Evolutionary conservation across 2,113 vertebrate genomes (phyloP).

Genomic region (Pristiophorus japonicus): DNA sequence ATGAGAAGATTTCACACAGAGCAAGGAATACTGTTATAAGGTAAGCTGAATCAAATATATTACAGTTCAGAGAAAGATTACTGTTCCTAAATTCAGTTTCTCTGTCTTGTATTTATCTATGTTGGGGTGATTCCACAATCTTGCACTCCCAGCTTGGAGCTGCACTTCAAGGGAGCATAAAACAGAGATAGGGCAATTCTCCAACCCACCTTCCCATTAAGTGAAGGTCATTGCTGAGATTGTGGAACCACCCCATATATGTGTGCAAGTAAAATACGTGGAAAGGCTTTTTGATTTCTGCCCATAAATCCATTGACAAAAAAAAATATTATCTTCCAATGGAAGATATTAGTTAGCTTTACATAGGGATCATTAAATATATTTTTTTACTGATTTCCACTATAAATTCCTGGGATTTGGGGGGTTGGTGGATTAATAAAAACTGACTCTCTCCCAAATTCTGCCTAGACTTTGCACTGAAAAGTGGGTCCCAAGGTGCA

Average conservation of each 20-base stretch:
- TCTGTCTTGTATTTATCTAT: too few species aligned
- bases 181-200: background rate
- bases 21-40: slow-evolving; percentile 75
- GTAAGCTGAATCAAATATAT: slow-evolving; percentile 50
- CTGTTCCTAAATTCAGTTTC: background rate
- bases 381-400: too few species aligned
- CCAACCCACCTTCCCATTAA: background rate
- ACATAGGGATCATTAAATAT: too few species aligned
- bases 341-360: too few species aligned
- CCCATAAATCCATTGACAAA: background rate
- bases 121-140: background rate
- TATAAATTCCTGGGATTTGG: too few species aligned
- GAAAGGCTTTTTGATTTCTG: too few species aligned
- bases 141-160: background rate
- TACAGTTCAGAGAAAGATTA: background rate
- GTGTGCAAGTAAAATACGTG: too few species aligned
- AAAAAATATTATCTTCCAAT: background rate
- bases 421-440: too few species aligned
- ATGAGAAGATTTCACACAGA: slow-evolving; percentile 61
- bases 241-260: background rate
- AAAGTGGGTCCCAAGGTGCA: too few species aligned
- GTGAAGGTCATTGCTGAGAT: background rate
- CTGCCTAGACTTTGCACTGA: too few species aligned
- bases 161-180: background rate
- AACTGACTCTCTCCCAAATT: too few species aligned